Evolutionary conservation across 2,888 invertebrate species (phyloP).

Genomic region (Apodemia duryi): DNA sequence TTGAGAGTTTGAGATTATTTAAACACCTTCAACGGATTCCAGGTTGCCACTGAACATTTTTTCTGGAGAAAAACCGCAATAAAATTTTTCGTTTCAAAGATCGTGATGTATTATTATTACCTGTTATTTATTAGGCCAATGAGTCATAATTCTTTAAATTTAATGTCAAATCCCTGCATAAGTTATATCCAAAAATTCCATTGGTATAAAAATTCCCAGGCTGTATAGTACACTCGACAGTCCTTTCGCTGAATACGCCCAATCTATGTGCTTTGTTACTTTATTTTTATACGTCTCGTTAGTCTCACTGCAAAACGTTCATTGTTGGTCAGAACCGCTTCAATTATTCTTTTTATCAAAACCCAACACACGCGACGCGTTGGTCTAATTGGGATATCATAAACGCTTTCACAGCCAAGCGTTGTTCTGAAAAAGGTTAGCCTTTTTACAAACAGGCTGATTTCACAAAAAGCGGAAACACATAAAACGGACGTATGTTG

Average conservation of each 20-base stretch:
- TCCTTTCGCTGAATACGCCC: not conserved
- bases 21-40: too few species aligned
- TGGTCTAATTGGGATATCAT: slow-evolving; percentile 21
- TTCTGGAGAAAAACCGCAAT: too few species aligned
- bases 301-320: not conserved
- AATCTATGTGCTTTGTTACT: not conserved
- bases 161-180: too few species aligned
- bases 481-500: slow-evolving; percentile 10
- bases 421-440: slow-evolving; percentile 18
- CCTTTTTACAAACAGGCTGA: slow-evolving; percentile 16
- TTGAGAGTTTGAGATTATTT: too few species aligned
- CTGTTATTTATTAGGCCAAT: too few species aligned
- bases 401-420: slow-evolving; percentile 15
- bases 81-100: too few species aligned
- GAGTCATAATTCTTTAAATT: too few species aligned
- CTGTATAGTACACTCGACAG: too few species aligned
- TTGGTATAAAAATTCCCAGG: too few species aligned
- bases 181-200: too few species aligned
- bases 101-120: too few species aligned
- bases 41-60: too few species aligned
- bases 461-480: slow-evolving; percentile 20
- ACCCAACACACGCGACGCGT: not conserved
- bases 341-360: slow-evolving; percentile 16
- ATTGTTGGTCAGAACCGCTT: slow-evolving; percentile 4
- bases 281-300: not conserved